Base-by-base conservation (phyloP, 2,113 vertebrate genomes). In the Ifrita kowaldi region DNA sequence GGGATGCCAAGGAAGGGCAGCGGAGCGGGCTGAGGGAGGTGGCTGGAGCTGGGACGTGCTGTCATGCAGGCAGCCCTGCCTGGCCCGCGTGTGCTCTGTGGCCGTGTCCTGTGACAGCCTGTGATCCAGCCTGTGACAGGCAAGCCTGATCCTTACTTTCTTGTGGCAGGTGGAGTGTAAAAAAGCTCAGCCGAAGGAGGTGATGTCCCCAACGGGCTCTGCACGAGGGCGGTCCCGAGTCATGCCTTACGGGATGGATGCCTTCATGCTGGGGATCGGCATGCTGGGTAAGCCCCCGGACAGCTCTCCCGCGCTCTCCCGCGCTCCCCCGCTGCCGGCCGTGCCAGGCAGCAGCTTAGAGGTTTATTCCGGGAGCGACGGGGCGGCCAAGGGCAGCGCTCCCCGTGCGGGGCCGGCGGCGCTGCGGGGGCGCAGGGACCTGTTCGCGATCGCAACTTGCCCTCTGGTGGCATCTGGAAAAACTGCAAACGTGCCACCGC, bases 221-320 rank as follows among this genome's bases (percentile, higher is more conserved):
- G 99, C 99, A 47, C 98, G 99, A 96, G 99, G 99, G 60, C 98
- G 99, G 96, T 99, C 99, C 96, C 98, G 99, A 84, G 99, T 99
- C 93, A 99, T 99, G 99, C 99, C 99, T 86, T 99, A 99, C 24
- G 99, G 99, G 92, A 99, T 99, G 99, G 99, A 99, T 47, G 99
- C 99, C 96, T 99, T 99, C 98, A 99, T 99, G 99, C 98, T 99
- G 85, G 99, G 99, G 85, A 99, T 99, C 27, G 99, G 99, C 98
- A 99, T 99, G 99, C 98, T 99, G 97, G 99, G 99, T 99, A 98
- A 98, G 98, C 90, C 63, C 68, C 24, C 44, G 73, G 84, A n/a
- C 80, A 65, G 19, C 39, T 47, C 71, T 49, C 37, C 57, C 18
- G 70, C 56, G 19, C 39, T 47, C 71, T 49, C 37, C 57, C 18